A percentile compares a stretch with the other conserved stretches of the same genome.
These are phyloP conservation scores for Alviniconcha marisindica DNA, from an alignment of 1,140 invertebrate genomes.

Conservation along the genomic window DNA sequence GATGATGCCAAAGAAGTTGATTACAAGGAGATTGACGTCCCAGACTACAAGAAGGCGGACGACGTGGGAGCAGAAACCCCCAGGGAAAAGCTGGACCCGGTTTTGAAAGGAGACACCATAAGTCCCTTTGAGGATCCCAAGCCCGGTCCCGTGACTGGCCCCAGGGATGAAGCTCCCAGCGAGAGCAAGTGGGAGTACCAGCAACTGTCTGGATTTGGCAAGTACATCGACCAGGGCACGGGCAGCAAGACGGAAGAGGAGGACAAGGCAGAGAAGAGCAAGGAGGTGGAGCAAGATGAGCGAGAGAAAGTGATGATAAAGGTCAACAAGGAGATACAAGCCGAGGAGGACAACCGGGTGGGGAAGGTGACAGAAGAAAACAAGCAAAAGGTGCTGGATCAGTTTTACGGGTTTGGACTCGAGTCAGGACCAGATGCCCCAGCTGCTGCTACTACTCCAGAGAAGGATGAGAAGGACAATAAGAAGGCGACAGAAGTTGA, in stretches of 20 bases:
- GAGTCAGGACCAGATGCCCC: constrained; percentile 15
- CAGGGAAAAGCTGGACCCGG: background rate
- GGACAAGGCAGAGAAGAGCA: background rate
- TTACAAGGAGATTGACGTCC: background rate
- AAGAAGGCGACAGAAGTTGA: constrained; percentile 30
- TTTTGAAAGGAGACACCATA: constrained; percentile 6
- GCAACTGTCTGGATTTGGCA: constrained; percentile 24
- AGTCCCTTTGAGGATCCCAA: constrained; percentile 38
- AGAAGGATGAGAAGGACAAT: constrained; percentile 34
- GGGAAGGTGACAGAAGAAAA: constrained; percentile 26
- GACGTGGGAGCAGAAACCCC: constrained; percentile 2
- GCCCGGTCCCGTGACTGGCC: background rate
- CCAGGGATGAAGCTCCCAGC: constrained; percentile 1
- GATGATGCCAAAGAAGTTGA: background rate
- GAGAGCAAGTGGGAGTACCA: constrained; percentile 13
- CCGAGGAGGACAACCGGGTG: constrained; percentile 42
- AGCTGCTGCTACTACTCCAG: constrained; percentile 27
- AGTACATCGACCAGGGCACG: constrained; percentile 31
- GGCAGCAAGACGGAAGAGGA: constrained; percentile 33
- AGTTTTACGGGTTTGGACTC: constrained; percentile 23
- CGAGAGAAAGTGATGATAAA: constrained; percentile 44
- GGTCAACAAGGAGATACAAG: constrained; percentile 38
- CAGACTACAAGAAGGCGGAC: background rate
- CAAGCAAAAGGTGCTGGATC: constrained; percentile 31
- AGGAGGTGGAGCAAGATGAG: constrained; percentile 28